phyloP scores from a whole-genome alignment of 2,888 invertebrate genomes.

The Apodemia hepburni region DNA sequence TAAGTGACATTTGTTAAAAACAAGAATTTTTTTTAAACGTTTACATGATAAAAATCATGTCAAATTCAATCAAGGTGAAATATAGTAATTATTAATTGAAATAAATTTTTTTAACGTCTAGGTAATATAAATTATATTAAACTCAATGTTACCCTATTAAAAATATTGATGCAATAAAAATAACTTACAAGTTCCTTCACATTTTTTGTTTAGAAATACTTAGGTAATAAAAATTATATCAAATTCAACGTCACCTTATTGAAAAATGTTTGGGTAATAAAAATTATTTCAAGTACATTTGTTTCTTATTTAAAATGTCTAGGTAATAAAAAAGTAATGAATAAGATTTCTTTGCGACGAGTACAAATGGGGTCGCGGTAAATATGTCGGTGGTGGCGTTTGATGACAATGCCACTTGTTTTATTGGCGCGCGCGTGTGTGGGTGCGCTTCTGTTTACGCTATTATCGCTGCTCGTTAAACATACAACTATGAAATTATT shows the following conservation, averaged over 20 bases:
- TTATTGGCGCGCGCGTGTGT: conserved; percentile 42
- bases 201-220: too few species aligned
- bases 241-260: not conserved
- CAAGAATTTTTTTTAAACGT: too few species aligned
- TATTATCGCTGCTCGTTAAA: conserved; percentile 41
- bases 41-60: too few species aligned
- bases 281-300: not conserved
- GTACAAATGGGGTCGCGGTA: conserved; percentile 16
- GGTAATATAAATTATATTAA: not conserved
- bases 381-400: conserved; percentile 31
- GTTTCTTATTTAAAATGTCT: conserved; percentile 1
- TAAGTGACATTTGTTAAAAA: too few species aligned
- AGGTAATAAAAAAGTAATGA: conserved; percentile 12
- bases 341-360: conserved; percentile 1
- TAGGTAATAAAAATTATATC: too few species aligned
- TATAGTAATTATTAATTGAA: too few species aligned
- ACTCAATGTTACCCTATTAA: not conserved
- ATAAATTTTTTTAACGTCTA: not conserved
- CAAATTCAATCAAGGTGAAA: too few species aligned
- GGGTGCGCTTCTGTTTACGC: conserved; percentile 55
- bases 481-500: conserved; percentile 25
- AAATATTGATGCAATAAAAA: too few species aligned
- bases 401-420: conserved; percentile 61
- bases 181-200: too few species aligned
- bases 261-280: not conserved